A percentile compares a stretch with the other conserved stretches of the same genome.
Evolutionary conservation across 2,888 invertebrate genomes (phyloP).

Genomic region (Lithophane leautieri): DNA sequence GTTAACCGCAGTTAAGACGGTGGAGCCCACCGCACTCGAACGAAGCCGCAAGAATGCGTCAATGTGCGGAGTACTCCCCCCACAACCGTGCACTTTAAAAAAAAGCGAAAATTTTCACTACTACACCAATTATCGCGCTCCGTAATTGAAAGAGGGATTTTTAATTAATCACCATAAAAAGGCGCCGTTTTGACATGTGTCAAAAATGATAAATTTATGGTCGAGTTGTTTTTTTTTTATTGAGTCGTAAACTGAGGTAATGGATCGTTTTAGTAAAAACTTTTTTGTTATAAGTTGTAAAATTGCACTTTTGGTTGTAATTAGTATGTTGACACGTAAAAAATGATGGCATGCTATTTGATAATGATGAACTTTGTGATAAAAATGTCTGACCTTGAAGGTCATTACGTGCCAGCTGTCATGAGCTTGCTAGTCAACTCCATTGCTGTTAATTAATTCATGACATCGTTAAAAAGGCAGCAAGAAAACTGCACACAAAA

Average conservation of each 20-base stretch:
- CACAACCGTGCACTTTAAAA: slow-evolving; percentile 64
- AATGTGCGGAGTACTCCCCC: slow-evolving; percentile 80
- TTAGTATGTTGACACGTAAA: slow-evolving; percentile 4
- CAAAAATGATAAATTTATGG: slow-evolving; percentile 58
- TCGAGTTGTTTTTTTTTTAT: slow-evolving; percentile 28
- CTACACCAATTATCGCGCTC: slow-evolving; percentile 58
- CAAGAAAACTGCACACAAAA: background rate
- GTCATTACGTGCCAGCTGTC: background rate
- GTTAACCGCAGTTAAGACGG: slow-evolving; percentile 52
- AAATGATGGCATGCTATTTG: background rate
- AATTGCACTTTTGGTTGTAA: slow-evolving; percentile 13
- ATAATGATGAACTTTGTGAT: background rate
- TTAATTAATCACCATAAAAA: slow-evolving; percentile 60
- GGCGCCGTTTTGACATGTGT: slow-evolving; percentile 58
- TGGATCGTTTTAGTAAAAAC: slow-evolving; percentile 36
- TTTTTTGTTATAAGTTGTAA: slow-evolving; percentile 25
- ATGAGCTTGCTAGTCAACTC: background rate
- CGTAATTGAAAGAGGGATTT: slow-evolving; percentile 61
- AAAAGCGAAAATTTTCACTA: slow-evolving; percentile 65
- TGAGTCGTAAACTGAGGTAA: slow-evolving; percentile 27
- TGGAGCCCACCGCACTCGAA: slow-evolving; percentile 72
- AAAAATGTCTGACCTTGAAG: slow-evolving; percentile 3
- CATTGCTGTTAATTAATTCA: background rate
- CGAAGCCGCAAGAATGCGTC: slow-evolving; percentile 88
- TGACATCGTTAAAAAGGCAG: background rate